These are phyloP conservation scores for Dendrolimus pini DNA, from an alignment of 2,888 invertebrate species.

Conservation along the genomic window DNA sequence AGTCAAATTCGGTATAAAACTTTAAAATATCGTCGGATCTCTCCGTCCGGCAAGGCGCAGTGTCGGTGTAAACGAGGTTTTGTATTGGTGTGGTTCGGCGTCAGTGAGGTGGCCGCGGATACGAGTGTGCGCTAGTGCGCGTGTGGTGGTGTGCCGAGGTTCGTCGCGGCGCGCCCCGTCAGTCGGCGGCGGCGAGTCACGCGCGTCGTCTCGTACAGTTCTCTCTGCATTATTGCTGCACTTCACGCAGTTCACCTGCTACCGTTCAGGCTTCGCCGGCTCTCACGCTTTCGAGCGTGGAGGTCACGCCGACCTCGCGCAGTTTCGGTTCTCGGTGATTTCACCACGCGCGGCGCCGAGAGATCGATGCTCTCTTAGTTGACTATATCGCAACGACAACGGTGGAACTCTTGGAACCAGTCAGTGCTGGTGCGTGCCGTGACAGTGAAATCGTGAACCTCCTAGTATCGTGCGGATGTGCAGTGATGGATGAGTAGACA, in stretches of 20 bases:
- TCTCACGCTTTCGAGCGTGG: constrained; percentile 68
- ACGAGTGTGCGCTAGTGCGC: constrained; percentile 59
- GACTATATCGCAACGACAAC: constrained; percentile 41
- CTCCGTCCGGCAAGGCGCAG: constrained; percentile 32
- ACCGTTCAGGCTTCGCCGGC: constrained; percentile 57
- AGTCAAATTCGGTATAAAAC: constrained; percentile 68
- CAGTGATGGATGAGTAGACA: constrained; percentile 74
- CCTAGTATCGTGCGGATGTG: constrained; percentile 69
- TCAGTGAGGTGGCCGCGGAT: constrained; percentile 24
- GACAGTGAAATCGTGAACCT: constrained; percentile 72
- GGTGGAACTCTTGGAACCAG: constrained; percentile 42
- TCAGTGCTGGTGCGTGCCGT: constrained; percentile 48
- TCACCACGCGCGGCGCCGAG: constrained; percentile 34
- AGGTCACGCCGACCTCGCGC: constrained; percentile 55
- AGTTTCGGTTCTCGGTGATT: constrained; percentile 48
- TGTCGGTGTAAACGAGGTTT: constrained; percentile 27
- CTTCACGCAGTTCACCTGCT: constrained; percentile 53
- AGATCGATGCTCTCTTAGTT: constrained; percentile 22
- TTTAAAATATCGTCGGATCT: constrained; percentile 62
- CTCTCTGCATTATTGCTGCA: constrained; percentile 44
- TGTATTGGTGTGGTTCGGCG: constrained; percentile 25
- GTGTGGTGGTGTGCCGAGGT: constrained; percentile 57
- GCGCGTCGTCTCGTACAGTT: constrained; percentile 65
- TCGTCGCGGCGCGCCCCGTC: constrained; percentile 69
- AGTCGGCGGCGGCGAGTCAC: constrained; percentile 74